Percentiles rank a stretch among this genome's conserved stretches.
phyloP scores from a whole-genome alignment of 2,888 invertebrate species.

The Mimumesa dahlbomi region DNA sequence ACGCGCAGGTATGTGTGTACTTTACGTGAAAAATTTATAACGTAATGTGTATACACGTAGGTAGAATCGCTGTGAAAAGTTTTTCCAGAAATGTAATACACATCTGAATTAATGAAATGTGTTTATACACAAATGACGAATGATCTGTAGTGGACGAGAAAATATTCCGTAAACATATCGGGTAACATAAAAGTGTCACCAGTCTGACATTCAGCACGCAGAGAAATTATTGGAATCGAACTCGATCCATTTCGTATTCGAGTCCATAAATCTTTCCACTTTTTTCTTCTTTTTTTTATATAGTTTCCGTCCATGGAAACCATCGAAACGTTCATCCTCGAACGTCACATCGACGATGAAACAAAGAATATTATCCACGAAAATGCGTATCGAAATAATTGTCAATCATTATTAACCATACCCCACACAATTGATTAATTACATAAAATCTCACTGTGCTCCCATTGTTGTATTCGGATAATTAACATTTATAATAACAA shows the following conservation, averaged over 20 bases:
- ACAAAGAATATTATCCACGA: constrained; percentile 11
- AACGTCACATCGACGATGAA: constrained; percentile 11
- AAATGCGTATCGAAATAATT: constrained; percentile 39
- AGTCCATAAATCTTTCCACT: constrained; percentile 16
- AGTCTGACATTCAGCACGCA: neutral
- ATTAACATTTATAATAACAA: no score
- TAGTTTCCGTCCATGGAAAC: constrained; percentile 14
- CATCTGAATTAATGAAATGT: neutral
- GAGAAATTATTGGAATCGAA: neutral
- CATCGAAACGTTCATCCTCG: constrained; percentile 23
- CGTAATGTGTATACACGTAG: no score
- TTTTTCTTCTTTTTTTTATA: constrained; percentile 12
- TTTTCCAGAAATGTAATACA: no score
- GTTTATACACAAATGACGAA: neutral
- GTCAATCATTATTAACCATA: constrained; percentile 62
- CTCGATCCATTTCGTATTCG: neutral
- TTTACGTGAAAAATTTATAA: no score
- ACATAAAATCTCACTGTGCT: neutral
- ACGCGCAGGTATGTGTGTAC: no score
- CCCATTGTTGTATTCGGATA: no score
- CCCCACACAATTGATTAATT: no score
- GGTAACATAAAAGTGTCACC: constrained; percentile 5
- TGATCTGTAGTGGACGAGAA: neutral
- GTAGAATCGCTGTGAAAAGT: no score
- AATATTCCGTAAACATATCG: neutral